Conservation (phyloP, 30 jellyfish, hydroid and myxozoan species). For the Cassiopea andromeda region DNA sequence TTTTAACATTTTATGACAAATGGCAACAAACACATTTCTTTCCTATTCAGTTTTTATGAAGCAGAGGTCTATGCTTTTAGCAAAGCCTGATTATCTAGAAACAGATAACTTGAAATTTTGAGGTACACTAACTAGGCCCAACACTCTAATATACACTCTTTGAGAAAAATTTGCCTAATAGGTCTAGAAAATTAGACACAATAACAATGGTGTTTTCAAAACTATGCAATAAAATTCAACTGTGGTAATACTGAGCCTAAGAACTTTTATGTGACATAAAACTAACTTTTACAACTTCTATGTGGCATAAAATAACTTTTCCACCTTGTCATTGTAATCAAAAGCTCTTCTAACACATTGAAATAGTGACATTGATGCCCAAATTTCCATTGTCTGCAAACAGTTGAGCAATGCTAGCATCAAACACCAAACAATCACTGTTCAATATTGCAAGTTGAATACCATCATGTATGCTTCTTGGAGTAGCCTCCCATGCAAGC, state of each 20-base stretch:
- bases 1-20: no score
- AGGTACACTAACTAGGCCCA: no score
- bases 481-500: conserved; percentile 99
- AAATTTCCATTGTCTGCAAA: conserved; percentile 97
- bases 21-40: no score
- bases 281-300: not conserved
- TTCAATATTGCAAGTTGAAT: conserved; percentile 91
- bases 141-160: no score
- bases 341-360: conserved; percentile 67
- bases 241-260: not conserved
- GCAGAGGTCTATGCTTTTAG: no score
- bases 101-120: no score
- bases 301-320: not conserved
- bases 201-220: not conserved
- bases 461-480: conserved; percentile 98
- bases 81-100: no score
- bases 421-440: conserved; percentile 98
- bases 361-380: conserved; percentile 95
- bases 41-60: no score
- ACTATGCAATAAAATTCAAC: not conserved
- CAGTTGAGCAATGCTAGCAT: conserved; percentile 95
- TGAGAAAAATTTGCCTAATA: not conserved
- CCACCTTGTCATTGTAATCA: not conserved
- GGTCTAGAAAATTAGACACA: not conserved
- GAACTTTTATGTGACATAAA: not conserved